Percentiles rank a stretch among this genome's conserved stretches.
Conservation (phyloP, 2,888 invertebrate species). For the Hedya salicella region DNA sequence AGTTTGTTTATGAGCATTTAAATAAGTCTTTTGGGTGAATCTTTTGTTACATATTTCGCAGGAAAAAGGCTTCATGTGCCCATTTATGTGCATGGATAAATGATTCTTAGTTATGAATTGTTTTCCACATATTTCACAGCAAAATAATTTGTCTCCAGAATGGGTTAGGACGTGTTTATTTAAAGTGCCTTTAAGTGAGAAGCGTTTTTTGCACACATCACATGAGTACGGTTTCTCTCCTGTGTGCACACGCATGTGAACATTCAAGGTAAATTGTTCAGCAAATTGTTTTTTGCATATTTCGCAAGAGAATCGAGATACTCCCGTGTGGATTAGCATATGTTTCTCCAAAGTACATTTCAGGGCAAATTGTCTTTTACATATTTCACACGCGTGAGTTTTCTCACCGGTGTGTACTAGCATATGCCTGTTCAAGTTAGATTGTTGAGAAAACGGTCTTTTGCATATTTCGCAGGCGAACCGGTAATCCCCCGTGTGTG, state of each 20-base stretch:
- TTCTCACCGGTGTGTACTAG: slow-evolving; percentile 21
- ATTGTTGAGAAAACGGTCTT: slow-evolving; percentile 24
- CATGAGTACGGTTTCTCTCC: slow-evolving; percentile 22
- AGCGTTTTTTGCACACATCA: slow-evolving; percentile 10
- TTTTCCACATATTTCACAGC: slow-evolving; percentile 28
- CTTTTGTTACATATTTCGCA: slow-evolving; percentile 19
- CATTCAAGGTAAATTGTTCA: slow-evolving; percentile 9
- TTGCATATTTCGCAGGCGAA: slow-evolving; percentile 22
- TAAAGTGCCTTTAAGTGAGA: slow-evolving; percentile 12
- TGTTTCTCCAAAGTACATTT: slow-evolving; percentile 23
- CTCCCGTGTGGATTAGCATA: slow-evolving; percentile 16
- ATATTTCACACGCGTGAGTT: slow-evolving; percentile 10
- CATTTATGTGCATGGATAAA: slow-evolving; percentile 16
- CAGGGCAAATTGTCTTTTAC: slow-evolving; percentile 23
- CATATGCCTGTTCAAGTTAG: slow-evolving; percentile 22
- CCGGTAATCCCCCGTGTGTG: slow-evolving; percentile 11
- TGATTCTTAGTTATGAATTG: slow-evolving; percentile 18
- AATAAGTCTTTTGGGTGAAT: slow-evolving; percentile 20
- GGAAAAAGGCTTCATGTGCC: slow-evolving; percentile 18
- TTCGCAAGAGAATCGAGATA: slow-evolving; percentile 16
- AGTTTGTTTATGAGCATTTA: slow-evolving; percentile 18
- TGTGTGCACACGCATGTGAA: slow-evolving; percentile 24
- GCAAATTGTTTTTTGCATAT: slow-evolving; percentile 15
- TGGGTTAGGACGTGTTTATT: slow-evolving; percentile 16
- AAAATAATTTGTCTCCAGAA: slow-evolving; percentile 17